Evolutionary conservation across 2,888 invertebrate genomes (phyloP).

Genomic region (Pseudanteris insignis): DNA sequence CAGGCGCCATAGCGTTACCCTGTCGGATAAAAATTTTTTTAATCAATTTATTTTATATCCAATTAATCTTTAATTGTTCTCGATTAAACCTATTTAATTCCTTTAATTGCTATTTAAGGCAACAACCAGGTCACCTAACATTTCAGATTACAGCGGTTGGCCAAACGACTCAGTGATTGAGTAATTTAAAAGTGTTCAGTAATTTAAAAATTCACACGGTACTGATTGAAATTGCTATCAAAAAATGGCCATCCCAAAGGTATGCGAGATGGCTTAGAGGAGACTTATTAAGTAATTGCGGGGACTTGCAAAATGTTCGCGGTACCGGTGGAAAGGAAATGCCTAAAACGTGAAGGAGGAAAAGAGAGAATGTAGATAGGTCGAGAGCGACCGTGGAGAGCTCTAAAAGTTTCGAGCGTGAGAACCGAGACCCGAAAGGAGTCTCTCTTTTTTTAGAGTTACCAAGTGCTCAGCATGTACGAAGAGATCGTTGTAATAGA

Average conservation of each 20-base stretch:
- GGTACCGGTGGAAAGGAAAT: conserved; percentile 26
- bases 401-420: conserved; percentile 54
- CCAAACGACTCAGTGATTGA: no score
- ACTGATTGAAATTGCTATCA: not conserved
- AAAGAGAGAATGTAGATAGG: conserved; percentile 41
- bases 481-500: conserved; percentile 54
- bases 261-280: conserved; percentile 22
- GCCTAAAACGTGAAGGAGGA: conserved; percentile 31
- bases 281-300: conserved; percentile 38
- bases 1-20: no score
- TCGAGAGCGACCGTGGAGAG: conserved; percentile 43
- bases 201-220: conserved; percentile 6
- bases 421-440: conserved; percentile 60
- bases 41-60: no score
- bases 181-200: conserved; percentile 15
- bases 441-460: conserved; percentile 58
- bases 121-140: no score
- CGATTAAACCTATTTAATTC: no score
- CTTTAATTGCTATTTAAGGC: no score
- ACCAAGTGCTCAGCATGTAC: conserved; percentile 56
- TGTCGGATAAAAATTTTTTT: no score
- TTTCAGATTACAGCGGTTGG: no score
- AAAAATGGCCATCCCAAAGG: conserved; percentile 12
- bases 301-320: conserved; percentile 23
- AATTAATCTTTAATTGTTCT: no score